These are phyloP conservation scores for Pseudorasbora parva DNA, from an alignment of 2,113 vertebrate species.

Conservation along the genomic window DNA sequence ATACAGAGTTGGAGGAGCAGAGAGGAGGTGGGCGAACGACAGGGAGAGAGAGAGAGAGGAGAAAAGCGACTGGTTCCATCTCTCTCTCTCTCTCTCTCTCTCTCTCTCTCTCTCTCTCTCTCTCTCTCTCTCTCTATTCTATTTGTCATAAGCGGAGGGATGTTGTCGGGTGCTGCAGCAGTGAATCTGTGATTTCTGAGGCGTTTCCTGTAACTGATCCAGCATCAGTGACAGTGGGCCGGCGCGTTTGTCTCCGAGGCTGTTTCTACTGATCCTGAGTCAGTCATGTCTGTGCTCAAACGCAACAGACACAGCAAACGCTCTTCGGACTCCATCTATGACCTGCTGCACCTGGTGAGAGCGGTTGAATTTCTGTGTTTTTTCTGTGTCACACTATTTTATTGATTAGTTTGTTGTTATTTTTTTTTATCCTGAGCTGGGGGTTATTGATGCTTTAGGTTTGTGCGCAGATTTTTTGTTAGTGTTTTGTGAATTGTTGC, in stretches of 20 bases:
- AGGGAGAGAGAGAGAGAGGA: neutral
- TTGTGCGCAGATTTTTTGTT: neutral
- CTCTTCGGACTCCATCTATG: conserved; percentile 82
- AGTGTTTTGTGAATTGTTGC: neutral
- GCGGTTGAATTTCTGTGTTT: neutral
- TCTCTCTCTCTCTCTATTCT: conserved; percentile 27
- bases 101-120: conserved; percentile 21
- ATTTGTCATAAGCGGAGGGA: conserved; percentile 29
- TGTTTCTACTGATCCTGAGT: conserved; percentile 23
- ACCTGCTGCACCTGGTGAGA: conserved; percentile 88
- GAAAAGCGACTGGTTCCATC: neutral
- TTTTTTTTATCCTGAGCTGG: neutral
- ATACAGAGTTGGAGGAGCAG: neutral
- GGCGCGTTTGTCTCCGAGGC: neutral
- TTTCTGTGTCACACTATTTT: neutral
- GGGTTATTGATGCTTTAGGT: neutral
- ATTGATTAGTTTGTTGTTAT: neutral
- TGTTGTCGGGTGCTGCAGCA: conserved; percentile 35
- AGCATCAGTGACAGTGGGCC: neutral
- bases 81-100: conserved; percentile 22
- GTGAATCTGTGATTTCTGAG: conserved; percentile 38
- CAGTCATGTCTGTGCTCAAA: conserved; percentile 76
- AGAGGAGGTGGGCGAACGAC: conserved; percentile 11
- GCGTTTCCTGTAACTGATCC: conserved; percentile 57
- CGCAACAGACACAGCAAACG: conserved; percentile 75